These are phyloP conservation scores for Astreopora myriophthalma DNA, from an alignment of 64 coral and sea anemone species.

Conservation along the genomic window DNA sequence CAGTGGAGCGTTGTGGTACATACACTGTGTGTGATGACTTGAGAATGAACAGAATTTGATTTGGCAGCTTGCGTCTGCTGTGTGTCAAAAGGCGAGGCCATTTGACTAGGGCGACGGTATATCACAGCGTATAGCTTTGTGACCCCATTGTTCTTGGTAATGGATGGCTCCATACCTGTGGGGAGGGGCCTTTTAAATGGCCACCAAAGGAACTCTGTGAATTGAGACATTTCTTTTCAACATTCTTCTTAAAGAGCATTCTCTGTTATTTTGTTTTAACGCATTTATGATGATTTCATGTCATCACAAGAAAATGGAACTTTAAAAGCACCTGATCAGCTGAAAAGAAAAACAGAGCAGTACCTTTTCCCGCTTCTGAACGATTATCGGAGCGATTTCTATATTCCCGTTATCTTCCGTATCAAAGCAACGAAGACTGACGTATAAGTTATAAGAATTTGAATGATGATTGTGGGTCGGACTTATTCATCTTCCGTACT, in stretches of 20 bases:
- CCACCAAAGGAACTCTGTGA: no score
- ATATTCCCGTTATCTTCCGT: not conserved
- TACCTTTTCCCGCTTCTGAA: not conserved
- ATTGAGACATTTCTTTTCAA: no score
- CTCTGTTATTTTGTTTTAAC: no score
- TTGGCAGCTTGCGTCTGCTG: not conserved
- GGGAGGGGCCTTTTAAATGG: no score
- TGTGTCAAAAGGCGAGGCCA: conserved; percentile 14
- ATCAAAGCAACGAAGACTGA: not conserved
- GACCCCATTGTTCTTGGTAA: not conserved
- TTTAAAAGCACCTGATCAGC: no score
- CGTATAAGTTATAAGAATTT: not conserved
- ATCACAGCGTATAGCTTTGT: not conserved
- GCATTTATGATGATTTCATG: no score
- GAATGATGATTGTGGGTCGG: not conserved
- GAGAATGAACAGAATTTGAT: not conserved
- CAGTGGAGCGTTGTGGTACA: not conserved
- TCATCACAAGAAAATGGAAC: no score
- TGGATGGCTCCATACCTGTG: no score
- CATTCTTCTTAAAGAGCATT: no score
- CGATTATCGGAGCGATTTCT: not conserved
- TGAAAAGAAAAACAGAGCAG: not conserved
- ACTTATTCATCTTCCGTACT: not conserved
- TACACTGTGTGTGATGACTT: not conserved
- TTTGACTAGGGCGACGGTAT: not conserved